Conservation (phyloP, 1,140 invertebrate genomes). For the Chelonus insularis region DNA sequence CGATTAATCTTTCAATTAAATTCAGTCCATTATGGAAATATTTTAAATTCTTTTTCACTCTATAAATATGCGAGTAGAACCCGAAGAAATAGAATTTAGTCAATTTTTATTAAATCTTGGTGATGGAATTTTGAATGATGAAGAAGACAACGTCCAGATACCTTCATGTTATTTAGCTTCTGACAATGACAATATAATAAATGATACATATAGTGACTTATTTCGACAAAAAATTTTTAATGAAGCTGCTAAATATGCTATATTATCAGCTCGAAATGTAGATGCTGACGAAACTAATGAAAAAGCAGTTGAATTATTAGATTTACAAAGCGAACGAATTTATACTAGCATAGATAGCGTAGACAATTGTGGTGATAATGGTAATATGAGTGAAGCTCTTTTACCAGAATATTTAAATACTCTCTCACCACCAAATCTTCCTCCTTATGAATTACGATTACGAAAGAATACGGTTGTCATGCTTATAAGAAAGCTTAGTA, state of each 20-base stretch:
- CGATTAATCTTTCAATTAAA: background rate
- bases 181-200: background rate
- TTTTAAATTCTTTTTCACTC: background rate
- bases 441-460: conserved; percentile 31
- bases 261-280: background rate
- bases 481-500: conserved; percentile 29
- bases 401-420: conserved; percentile 26
- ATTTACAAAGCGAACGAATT: conserved; percentile 3
- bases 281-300: conserved; percentile 32
- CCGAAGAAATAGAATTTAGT: background rate
- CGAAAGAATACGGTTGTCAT: conserved; percentile 30
- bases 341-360: conserved; percentile 13
- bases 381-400: background rate
- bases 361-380: conserved; percentile 19
- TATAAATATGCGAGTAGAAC: background rate
- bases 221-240: background rate
- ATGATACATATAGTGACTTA: background rate
- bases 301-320: conserved; percentile 24
- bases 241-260: background rate
- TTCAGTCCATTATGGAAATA: background rate
- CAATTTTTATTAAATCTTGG: background rate
- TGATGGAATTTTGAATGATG: background rate
- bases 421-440: conserved; percentile 21
- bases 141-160: background rate
- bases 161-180: background rate